Conservation (phyloP, 1,140 invertebrate species). For the Nephila pilipes region DNA sequence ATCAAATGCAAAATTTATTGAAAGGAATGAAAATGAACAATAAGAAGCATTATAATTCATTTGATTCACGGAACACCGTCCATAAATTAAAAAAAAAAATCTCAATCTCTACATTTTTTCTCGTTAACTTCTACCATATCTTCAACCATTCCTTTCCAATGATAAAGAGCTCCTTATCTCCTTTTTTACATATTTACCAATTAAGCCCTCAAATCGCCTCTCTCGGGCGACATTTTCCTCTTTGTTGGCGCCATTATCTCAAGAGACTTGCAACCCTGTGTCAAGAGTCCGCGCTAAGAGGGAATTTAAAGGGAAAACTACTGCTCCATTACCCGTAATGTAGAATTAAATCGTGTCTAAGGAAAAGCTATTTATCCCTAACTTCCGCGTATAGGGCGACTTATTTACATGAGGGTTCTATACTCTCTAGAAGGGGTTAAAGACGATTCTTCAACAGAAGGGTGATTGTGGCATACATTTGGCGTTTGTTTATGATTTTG, state of each 20-base stretch:
- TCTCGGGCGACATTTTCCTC: not conserved
- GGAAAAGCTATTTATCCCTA: constrained; percentile 39
- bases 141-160: too few species aligned
- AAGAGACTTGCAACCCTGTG: constrained; percentile 15
- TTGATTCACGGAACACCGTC: too few species aligned
- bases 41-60: too few species aligned
- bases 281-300: constrained; percentile 40
- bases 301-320: constrained; percentile 48
- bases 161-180: not conserved
- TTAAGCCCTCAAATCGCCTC: not conserved
- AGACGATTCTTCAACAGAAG: not conserved
- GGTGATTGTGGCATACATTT: constrained; percentile 6
- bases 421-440: not conserved
- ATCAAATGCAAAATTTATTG: too few species aligned
- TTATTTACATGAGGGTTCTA: not conserved
- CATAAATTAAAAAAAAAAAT: too few species aligned
- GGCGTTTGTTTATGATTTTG: constrained; percentile 34
- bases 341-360: constrained; percentile 42
- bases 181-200: not conserved
- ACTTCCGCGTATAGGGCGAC: not conserved
- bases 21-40: too few species aligned
- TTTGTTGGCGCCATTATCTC: not conserved
- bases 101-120: too few species aligned
- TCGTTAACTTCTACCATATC: too few species aligned
- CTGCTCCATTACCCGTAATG: constrained; percentile 56